Evolutionary conservation across 2,888 invertebrate species (phyloP).

Genomic region (Apodemia duryi): DNA sequence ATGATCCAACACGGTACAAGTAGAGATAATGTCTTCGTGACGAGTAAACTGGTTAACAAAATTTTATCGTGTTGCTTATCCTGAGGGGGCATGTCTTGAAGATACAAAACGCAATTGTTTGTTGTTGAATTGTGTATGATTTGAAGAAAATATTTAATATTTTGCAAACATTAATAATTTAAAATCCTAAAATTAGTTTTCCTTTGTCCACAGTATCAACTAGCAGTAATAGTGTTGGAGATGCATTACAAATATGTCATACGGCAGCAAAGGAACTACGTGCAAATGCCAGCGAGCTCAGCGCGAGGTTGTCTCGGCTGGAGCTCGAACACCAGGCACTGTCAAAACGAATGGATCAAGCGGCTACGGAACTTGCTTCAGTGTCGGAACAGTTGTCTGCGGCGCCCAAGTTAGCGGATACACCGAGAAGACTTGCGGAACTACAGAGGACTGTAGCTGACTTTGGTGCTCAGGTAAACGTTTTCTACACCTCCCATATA

Average conservation of each 20-base stretch:
- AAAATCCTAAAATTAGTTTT: background rate
- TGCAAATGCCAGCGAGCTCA: conserved; percentile 82
- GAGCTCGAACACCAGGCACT: conserved; percentile 74
- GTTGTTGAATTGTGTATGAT: too few species aligned
- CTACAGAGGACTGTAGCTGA: conserved; percentile 77
- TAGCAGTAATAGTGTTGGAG: conserved; percentile 84
- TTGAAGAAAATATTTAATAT: too few species aligned
- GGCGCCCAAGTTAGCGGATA: conserved; percentile 79
- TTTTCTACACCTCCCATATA: too few species aligned
- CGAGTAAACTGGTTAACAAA: too few species aligned
- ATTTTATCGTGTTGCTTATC: too few species aligned
- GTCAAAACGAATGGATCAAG: conserved; percentile 52
- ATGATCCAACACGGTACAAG: too few species aligned
- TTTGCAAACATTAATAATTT: too few species aligned
- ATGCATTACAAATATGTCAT: conserved; percentile 85
- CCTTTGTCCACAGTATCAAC: conserved; percentile 76
- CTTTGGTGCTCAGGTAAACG: conserved; percentile 78
- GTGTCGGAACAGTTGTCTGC: conserved; percentile 80
- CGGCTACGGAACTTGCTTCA: conserved; percentile 67
- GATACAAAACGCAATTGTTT: too few species aligned
- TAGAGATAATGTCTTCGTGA: too few species aligned
- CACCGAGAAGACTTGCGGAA: conserved; percentile 76
- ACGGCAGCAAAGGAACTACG: conserved; percentile 83
- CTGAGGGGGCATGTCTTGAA: too few species aligned
- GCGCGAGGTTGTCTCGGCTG: conserved; percentile 76